These are phyloP conservation scores for Liparis tanakae DNA, from an alignment of 2,797 vertebrate genomes.

Conservation along the genomic window DNA sequence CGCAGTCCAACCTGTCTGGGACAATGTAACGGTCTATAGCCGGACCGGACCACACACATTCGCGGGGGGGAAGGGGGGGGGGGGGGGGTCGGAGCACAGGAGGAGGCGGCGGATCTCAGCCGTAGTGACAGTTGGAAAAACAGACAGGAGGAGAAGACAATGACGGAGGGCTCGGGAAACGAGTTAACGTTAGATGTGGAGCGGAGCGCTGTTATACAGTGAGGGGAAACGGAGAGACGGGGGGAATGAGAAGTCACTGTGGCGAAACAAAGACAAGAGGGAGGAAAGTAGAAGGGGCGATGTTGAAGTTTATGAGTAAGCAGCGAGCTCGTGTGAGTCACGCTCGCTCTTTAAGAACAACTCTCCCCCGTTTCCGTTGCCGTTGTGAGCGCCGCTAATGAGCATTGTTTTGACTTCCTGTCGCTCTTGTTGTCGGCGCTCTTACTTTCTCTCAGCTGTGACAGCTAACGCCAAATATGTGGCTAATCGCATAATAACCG, in stretches of 20 bases:
- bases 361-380: slow-evolving; percentile 33
- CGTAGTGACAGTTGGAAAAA: slow-evolving; percentile 72
- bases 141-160: slow-evolving; percentile 59
- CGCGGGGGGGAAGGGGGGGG: slow-evolving; percentile 40
- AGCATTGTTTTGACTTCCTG: slow-evolving; percentile 1
- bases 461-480: slow-evolving; percentile 47
- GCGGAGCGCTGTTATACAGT: slow-evolving; percentile 9
- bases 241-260: slow-evolving; percentile 39
- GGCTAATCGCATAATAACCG: slow-evolving; percentile 53
- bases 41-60: slow-evolving; percentile 78
- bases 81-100: slow-evolving; percentile 42
- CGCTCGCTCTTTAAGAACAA: slow-evolving; percentile 44
- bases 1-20: slow-evolving; percentile 80
- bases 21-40: slow-evolving; percentile 83
- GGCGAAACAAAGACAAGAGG: slow-evolving; percentile 34
- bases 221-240: background rate
- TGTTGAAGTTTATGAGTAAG: slow-evolving; percentile 64
- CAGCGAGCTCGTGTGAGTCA: slow-evolving; percentile 56
- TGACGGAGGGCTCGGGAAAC: slow-evolving; percentile 54
- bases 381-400: slow-evolving; percentile 44
- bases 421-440: slow-evolving; percentile 5
- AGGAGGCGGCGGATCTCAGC: slow-evolving; percentile 37
- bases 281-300: slow-evolving; percentile 57
- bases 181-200: slow-evolving; percentile 28
- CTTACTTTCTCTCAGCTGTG: slow-evolving; percentile 38